phyloP scores from a whole-genome alignment of 2,113 vertebrate genomes.

The Dromiciops gliroides region DNA sequence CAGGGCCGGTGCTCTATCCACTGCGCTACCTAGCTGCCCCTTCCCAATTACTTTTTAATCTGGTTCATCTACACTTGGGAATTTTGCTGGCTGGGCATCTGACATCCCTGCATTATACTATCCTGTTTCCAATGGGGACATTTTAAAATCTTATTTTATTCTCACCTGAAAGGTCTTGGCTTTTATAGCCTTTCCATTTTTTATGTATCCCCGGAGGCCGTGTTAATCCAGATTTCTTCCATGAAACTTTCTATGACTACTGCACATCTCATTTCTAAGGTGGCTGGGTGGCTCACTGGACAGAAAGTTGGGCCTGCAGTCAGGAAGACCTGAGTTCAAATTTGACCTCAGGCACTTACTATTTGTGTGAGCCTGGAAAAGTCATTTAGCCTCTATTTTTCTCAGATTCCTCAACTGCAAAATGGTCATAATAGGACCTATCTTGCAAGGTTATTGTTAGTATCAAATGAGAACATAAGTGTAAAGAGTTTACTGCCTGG shows the following conservation, averaged over 20 bases:
- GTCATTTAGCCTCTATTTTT: not conserved
- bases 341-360: not conserved
- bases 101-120: not conserved
- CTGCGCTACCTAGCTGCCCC: too few species aligned
- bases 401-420: not conserved
- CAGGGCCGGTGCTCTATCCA: too few species aligned
- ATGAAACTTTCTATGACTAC: not conserved
- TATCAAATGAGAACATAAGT: not conserved
- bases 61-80: not conserved
- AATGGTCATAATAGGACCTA: not conserved
- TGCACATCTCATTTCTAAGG: constrained; percentile 1
- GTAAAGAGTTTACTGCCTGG: not conserved
- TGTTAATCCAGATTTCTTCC: not conserved
- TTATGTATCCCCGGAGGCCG: not conserved
- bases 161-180: not conserved
- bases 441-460: not conserved
- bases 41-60: not conserved
- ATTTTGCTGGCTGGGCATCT: not conserved
- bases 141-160: not conserved
- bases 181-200: not conserved
- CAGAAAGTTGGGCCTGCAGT: not conserved
- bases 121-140: not conserved
- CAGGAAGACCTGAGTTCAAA: not conserved
- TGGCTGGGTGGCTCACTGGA: not conserved
- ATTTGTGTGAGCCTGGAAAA: not conserved